These are phyloP conservation scores for Hesperophylax magnus DNA, from an alignment of 1,140 invertebrate genomes.

Conservation along the genomic window DNA sequence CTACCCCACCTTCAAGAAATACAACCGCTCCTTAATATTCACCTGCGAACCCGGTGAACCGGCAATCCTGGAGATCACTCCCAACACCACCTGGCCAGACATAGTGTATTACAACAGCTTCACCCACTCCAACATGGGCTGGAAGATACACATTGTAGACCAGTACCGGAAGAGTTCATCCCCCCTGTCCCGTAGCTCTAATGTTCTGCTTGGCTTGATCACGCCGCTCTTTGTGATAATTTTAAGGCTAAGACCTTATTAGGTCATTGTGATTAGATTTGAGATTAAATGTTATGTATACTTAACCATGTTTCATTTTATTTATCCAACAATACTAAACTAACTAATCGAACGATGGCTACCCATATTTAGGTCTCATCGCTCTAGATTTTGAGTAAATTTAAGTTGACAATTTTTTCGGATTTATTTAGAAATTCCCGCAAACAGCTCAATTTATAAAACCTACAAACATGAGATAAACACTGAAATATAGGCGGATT, in stretches of 20 bases:
- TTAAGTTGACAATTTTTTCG: no score
- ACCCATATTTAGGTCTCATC: no score
- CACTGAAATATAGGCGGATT: no score
- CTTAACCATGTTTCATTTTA: no score
- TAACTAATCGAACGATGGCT: no score
- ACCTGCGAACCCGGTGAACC: conserved; percentile 80
- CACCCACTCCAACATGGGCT: conserved; percentile 92
- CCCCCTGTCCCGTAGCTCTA: neutral
- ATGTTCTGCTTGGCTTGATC: conserved; percentile 24
- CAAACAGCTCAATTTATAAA: no score
- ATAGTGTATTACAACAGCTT: conserved; percentile 95
- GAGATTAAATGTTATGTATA: conserved; percentile 10
- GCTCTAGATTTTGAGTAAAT: no score
- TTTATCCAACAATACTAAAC: no score
- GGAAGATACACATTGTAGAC: conserved; percentile 90
- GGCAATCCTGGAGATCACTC: conserved; percentile 84
- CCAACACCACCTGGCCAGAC: conserved; percentile 93
- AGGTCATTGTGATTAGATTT: conserved; percentile 33
- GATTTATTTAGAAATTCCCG: no score
- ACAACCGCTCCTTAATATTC: conserved; percentile 81
- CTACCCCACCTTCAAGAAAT: conserved; percentile 85
- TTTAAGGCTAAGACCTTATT: conserved; percentile 14
- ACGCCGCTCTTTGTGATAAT: conserved; percentile 43
- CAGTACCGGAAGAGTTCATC: conserved; percentile 67
- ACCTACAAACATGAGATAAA: no score